Conservation (phyloP, 2,888 invertebrate species). For the Aleiodes alternator region DNA sequence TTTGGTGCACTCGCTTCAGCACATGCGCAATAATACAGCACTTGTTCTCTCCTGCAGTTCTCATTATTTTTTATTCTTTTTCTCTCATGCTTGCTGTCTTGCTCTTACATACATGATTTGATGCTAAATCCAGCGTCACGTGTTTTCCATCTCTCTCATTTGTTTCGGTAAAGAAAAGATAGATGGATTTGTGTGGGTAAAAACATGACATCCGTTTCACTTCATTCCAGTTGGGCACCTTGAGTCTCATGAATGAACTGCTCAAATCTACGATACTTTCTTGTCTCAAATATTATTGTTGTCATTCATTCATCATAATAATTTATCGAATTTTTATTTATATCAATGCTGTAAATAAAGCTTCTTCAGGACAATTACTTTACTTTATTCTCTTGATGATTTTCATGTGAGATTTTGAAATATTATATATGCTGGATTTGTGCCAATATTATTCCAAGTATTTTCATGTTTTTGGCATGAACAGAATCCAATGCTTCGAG, state of each 20-base stretch:
- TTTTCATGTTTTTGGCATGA: slow-evolving; percentile 7
- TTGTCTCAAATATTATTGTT: neutral
- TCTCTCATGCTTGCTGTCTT: neutral
- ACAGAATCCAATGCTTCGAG: neutral
- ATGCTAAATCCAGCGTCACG: neutral
- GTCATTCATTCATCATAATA: neutral
- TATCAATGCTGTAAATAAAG: too few relatives aligned
- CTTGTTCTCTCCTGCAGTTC: slow-evolving; percentile 35
- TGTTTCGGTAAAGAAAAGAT: neutral
- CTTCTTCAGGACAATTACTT: too few relatives aligned
- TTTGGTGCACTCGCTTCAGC: neutral
- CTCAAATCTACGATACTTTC: slow-evolving; percentile 13
- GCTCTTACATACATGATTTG: neutral
- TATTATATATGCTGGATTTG: neutral
- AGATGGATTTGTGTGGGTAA: neutral
- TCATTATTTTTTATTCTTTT: slow-evolving; percentile 4
- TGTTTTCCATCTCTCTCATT: slow-evolving; percentile 7
- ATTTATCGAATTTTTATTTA: too few relatives aligned
- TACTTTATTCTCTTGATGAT: neutral
- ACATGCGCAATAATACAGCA: slow-evolving; percentile 43
- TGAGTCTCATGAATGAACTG: slow-evolving; percentile 30
- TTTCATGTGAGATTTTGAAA: neutral
- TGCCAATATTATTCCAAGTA: slow-evolving; percentile 20
- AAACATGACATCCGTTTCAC: slow-evolving; percentile 21
- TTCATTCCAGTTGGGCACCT: slow-evolving; percentile 9